phyloP scores from a whole-genome alignment of 2,797 vertebrate species.

The Oreonectes daqikongensis region DNA sequence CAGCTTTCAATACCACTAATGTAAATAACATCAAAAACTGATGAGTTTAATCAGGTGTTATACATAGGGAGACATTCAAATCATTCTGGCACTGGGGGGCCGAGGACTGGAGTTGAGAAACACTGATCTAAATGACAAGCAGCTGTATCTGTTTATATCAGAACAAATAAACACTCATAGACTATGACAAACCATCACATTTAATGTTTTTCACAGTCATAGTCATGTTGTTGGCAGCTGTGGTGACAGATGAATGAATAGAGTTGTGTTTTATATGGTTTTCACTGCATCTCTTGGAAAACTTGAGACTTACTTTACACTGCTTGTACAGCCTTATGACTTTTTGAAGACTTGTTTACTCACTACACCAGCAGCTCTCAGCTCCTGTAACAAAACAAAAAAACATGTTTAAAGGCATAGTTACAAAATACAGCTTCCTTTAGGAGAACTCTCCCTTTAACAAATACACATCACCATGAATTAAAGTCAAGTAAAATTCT shows the following conservation, averaged over 20 bases:
- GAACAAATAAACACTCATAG: slow-evolving; percentile 25
- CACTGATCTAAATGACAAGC: slow-evolving; percentile 7
- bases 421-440: too few relatives aligned
- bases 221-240: background rate
- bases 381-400: slow-evolving; percentile 68
- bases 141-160: background rate
- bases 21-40: background rate
- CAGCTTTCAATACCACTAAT: background rate
- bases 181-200: slow-evolving; percentile 18
- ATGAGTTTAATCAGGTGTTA: too few relatives aligned
- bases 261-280: background rate
- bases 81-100: too few relatives aligned
- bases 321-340: slow-evolving; percentile 57
- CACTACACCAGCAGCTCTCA: slow-evolving; percentile 72
- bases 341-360: slow-evolving; percentile 78
- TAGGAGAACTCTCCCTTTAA: background rate
- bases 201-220: slow-evolving; percentile 17
- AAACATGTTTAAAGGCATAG: background rate
- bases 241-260: slow-evolving; percentile 1
- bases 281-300: slow-evolving; percentile 16
- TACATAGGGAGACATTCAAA: too few relatives aligned
- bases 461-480: background rate
- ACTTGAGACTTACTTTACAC: slow-evolving; percentile 34
- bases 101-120: too few relatives aligned
- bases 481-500: background rate